Conservation (phyloP, 2,888 invertebrate genomes). For the Zygogramma bicolorata region DNA sequence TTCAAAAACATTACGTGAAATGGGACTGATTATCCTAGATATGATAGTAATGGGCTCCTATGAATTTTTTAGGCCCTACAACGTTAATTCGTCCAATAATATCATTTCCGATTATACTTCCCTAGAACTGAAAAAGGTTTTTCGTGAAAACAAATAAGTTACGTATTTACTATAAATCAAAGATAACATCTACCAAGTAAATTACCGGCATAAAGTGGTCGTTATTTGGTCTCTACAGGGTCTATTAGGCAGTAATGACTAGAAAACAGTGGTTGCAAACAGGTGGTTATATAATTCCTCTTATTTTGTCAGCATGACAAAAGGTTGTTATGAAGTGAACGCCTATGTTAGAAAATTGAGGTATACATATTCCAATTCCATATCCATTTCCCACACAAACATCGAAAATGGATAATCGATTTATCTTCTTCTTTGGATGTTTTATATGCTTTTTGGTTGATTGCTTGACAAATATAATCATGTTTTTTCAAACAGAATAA, state of each 20-base stretch:
- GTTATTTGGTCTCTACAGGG: conserved; percentile 33
- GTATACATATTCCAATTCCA: conserved; percentile 56
- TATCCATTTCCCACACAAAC: conserved; percentile 62
- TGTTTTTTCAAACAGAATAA: conserved; percentile 51
- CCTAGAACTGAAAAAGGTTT: conserved; percentile 32
- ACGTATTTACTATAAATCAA: conserved; percentile 63
- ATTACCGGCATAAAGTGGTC: conserved; percentile 56
- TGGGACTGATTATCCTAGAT: conserved; percentile 14
- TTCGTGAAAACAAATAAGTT: conserved; percentile 50
- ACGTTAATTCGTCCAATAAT: conserved; percentile 29
- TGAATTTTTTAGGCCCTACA: conserved; percentile 30
- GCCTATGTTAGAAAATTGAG: conserved; percentile 35
- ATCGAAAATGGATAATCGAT: conserved; percentile 53
- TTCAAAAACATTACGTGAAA: conserved; percentile 34
- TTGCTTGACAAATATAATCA: conserved; percentile 56
- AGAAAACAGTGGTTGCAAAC: conserved; percentile 45
- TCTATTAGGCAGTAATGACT: conserved; percentile 44
- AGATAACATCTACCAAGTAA: conserved; percentile 62
- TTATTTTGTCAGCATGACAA: conserved; percentile 51
- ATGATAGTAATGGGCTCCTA: conserved; percentile 21
- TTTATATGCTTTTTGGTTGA: conserved; percentile 53
- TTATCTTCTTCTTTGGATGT: conserved; percentile 50
- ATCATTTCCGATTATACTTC: conserved; percentile 31
- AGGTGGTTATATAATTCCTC: conserved; percentile 54
- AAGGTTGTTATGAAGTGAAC: conserved; percentile 41